Conservation (phyloP, 2,888 invertebrate genomes). For the Hermodice carunculata region DNA sequence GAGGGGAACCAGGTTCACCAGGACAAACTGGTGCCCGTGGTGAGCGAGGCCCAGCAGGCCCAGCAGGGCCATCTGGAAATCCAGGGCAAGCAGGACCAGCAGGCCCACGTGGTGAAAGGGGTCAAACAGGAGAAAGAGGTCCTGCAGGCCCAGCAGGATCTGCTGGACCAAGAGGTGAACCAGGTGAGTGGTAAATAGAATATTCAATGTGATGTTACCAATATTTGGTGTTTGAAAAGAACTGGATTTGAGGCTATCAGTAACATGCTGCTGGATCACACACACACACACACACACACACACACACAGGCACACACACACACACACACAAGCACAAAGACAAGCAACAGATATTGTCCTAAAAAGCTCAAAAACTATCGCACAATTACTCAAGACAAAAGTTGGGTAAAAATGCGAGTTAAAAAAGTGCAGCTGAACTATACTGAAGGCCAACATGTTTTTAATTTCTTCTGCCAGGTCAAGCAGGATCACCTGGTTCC, state of each 20-base stretch:
- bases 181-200: conserved; percentile 1
- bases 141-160: background rate
- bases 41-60: conserved; percentile 8
- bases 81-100: conserved; percentile 5
- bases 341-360: too few relatives aligned
- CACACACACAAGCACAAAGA: too few relatives aligned
- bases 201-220: conserved; percentile 8
- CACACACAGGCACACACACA: too few relatives aligned
- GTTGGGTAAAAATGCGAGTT: too few relatives aligned
- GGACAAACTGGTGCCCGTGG: conserved; percentile 23
- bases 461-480: conserved; percentile 21
- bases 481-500: conserved; percentile 30
- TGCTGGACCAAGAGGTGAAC: conserved; percentile 12
- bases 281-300: too few relatives aligned
- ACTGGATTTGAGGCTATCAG: too few relatives aligned
- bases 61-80: conserved; percentile 16
- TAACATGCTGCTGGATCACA: conserved; percentile 8
- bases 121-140: background rate
- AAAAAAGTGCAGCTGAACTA: too few relatives aligned
- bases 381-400: too few relatives aligned
- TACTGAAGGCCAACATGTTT: too few relatives aligned
- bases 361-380: too few relatives aligned
- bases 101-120: background rate
- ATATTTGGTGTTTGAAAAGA: too few relatives aligned
- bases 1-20: conserved; percentile 22